These are phyloP conservation scores for Arothron firmamentum DNA, from an alignment of 2,113 vertebrate genomes.

Conservation along the genomic window DNA sequence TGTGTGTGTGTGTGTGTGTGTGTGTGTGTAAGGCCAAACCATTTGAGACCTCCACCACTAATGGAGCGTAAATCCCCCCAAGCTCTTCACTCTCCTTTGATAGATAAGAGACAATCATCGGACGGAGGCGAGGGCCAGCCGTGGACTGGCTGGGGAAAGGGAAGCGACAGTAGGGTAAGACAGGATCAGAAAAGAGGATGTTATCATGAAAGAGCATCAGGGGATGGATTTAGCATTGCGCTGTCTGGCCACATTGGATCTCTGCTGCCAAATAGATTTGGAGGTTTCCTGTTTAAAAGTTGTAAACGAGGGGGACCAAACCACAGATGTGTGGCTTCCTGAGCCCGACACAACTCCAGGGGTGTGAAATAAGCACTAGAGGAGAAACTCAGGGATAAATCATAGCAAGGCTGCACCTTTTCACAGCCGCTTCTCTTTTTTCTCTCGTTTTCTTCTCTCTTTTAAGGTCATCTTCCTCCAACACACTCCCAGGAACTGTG, in stretches of 20 bases:
- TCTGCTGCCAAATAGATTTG: background rate
- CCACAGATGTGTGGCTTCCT: slow-evolving; percentile 11
- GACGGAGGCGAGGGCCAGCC: slow-evolving; percentile 17
- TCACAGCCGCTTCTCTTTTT: too few species aligned
- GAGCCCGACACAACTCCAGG: slow-evolving; percentile 5
- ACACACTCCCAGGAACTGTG: too few species aligned
- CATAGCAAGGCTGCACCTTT: too few species aligned
- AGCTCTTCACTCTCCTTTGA: slow-evolving; percentile 11
- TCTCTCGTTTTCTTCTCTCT: too few species aligned
- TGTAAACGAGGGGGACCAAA: background rate
- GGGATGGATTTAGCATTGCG: background rate
- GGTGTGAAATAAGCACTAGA: slow-evolving; percentile 11
- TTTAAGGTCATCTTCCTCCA: too few species aligned
- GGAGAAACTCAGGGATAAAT: background rate
- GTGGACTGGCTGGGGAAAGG: slow-evolving; percentile 29
- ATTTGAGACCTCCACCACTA: slow-evolving; percentile 12
- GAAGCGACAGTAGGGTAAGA: slow-evolving; percentile 39
- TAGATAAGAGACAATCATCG: slow-evolving; percentile 39
- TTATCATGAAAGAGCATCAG: slow-evolving; percentile 46
- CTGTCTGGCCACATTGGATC: slow-evolving; percentile 3
- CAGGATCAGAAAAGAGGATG: slow-evolving; percentile 39
- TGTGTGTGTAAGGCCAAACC: background rate
- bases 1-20: slow-evolving; percentile 8
- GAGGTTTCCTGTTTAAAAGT: too few species aligned
- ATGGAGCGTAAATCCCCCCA: slow-evolving; percentile 22